Evolutionary conservation across 2,797 vertebrate species (phyloP).

Genomic region (Morus bassanus): DNA sequence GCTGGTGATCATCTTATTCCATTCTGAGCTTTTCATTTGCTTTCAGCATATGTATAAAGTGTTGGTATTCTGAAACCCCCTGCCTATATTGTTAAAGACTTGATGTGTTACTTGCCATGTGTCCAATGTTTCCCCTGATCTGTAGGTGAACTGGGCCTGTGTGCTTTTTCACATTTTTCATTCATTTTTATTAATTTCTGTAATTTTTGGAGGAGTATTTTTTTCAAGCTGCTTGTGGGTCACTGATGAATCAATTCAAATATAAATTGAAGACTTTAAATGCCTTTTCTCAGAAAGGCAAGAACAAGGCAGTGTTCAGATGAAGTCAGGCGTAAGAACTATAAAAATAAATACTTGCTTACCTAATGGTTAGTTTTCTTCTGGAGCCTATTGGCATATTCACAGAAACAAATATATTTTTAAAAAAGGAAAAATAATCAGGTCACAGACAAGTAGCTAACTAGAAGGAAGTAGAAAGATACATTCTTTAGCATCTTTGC

Average conservation of each 20-base stretch:
- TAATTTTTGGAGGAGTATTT: neutral
- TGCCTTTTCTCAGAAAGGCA: neutral
- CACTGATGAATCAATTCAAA: neutral
- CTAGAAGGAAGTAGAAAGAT: neutral
- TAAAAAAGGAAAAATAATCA: neutral
- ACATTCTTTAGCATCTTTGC: neutral
- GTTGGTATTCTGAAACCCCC: neutral
- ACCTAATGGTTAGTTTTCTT: neutral
- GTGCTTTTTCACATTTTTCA: neutral
- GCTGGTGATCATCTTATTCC: neutral
- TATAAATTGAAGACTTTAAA: neutral
- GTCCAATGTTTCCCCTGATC: neutral
- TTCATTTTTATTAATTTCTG: neutral
- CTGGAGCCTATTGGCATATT: neutral
- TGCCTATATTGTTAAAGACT: neutral
- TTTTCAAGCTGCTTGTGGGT: neutral
- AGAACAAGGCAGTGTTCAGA: neutral
- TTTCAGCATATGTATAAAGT: neutral
- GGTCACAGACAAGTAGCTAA: neutral
- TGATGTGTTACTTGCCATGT: neutral
- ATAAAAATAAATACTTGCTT: neutral
- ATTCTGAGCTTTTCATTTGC: neutral
- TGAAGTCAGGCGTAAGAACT: neutral
- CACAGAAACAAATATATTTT: neutral
- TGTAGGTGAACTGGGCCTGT: neutral